Percentiles rank a stretch among this genome's conserved stretches.
phyloP scores from a whole-genome alignment of 2,888 invertebrate species.

The Drosophila merina region DNA sequence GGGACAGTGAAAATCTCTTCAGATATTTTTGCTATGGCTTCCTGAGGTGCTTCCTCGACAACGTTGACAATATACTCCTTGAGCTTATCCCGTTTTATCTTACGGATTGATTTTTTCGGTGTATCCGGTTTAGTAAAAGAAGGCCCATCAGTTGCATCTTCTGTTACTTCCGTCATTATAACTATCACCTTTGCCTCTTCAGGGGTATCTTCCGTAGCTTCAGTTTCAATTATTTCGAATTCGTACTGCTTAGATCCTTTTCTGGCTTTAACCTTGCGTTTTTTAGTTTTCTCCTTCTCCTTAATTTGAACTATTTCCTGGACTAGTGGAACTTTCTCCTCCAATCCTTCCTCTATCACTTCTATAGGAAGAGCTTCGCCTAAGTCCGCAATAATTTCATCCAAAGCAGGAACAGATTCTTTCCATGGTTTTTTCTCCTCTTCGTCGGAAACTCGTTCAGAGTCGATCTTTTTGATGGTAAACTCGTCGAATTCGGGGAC shows the following conservation, averaged over 20 bases:
- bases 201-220: constrained; percentile 80
- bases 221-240: constrained; percentile 84
- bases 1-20: constrained; percentile 40
- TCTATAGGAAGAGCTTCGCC: constrained; percentile 58
- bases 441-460: constrained; percentile 38
- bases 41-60: constrained; percentile 73
- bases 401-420: background rate
- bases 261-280: constrained; percentile 84
- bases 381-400: constrained; percentile 34
- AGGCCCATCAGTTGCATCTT: constrained; percentile 61
- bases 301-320: constrained; percentile 65
- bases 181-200: constrained; percentile 82
- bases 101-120: constrained; percentile 68
- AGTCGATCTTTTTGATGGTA: constrained; percentile 46
- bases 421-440: constrained; percentile 12
- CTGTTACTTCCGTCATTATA: constrained; percentile 76
- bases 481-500: constrained; percentile 54
- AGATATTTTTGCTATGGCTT: constrained; percentile 53
- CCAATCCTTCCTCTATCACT: constrained; percentile 43
- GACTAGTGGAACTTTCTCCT: constrained; percentile 25
- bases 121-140: constrained; percentile 74
- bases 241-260: constrained; percentile 84
- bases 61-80: constrained; percentile 78
- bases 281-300: constrained; percentile 82
- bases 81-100: constrained; percentile 72